Base-by-base conservation (phyloP, 2,113 vertebrate species). In the Jaculus jaculus region DNA sequence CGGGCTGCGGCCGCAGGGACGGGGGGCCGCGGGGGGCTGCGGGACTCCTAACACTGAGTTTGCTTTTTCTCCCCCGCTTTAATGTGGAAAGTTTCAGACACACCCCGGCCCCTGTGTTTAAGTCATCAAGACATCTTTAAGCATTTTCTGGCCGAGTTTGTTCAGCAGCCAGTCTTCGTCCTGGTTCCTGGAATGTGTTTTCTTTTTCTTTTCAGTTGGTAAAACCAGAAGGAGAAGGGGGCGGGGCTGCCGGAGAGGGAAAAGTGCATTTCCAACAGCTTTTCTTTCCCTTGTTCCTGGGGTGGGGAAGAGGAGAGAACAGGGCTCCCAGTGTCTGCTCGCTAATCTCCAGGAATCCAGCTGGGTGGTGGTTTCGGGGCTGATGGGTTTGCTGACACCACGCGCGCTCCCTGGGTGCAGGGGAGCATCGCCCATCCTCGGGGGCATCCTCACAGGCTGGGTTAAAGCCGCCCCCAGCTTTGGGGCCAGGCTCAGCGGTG, bases 91-190 rank as follows among this genome's bases (percentile, higher is more conserved):
- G 95, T 98, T 98, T 98, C 98, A 98, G 98, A 95, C 98, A 98
- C 98, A 98, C 98, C 98, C 98, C 96, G 90, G 37, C 97, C 98
- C 98, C 98, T 98, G 98, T 98, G 98, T 98, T 98, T 98, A 98
- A 98, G 98, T 98, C 98, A 98, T 98, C 98, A 98, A 98, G 98
- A 98, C 97, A 98, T 98, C 98, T 98, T 98, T 98, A 98, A 98
- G 98, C 96, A 93, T 98, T 98, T 98, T 98, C 98, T 98, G 98
- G 98, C 98, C 98, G 97, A 96, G 98, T 98, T 98, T 98, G 97
- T 97, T 97, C 98, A 95, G 97, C 98, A 98, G 98, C 97, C 96
- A 94, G 42, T 47, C 42, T 47, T 47, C 42, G 42, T 96, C 97
- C 98, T 95, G 97, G 96, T 98, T 98, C 98, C 98, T 98, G 98